Evolutionary conservation across 2,888 invertebrate genomes (phyloP).

Genomic region (Pardosa pseudoannulata): DNA sequence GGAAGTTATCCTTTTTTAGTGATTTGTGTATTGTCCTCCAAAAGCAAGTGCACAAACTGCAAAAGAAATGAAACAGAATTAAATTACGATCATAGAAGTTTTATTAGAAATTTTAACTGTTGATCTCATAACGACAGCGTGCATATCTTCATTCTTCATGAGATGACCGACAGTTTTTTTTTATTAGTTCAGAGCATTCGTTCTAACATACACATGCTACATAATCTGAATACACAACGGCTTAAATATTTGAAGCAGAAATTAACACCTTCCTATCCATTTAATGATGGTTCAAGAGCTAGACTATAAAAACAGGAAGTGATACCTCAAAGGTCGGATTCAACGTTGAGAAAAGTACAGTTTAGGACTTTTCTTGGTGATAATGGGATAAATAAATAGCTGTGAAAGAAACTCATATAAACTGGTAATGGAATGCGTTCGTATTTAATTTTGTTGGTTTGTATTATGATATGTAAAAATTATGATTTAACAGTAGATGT

Average conservation of each 20-base stretch:
- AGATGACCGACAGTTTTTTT: constrained; percentile 27
- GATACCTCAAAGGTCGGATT: constrained; percentile 48
- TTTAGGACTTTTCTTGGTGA: too few species aligned
- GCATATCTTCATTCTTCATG: constrained; percentile 35
- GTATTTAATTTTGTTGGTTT: too few species aligned
- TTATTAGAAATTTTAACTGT: constrained; percentile 70
- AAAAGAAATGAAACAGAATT: constrained; percentile 1
- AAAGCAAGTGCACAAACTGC: neutral
- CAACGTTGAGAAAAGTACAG: constrained; percentile 5
- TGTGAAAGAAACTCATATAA: too few species aligned
- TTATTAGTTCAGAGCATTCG: constrained; percentile 23
- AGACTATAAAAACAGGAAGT: constrained; percentile 48
- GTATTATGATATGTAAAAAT: too few species aligned
- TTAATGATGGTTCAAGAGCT: constrained; percentile 26
- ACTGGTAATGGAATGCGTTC: neutral
- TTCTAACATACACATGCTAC: constrained; percentile 29
- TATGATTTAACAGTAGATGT: too few species aligned
- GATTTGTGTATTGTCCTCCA: too few species aligned
- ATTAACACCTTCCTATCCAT: constrained; percentile 21
- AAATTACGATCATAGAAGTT: constrained; percentile 38
- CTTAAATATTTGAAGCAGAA: constrained; percentile 33
- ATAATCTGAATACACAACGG: constrained; percentile 31
- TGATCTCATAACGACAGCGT: constrained; percentile 67
- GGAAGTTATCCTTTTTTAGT: too few species aligned
- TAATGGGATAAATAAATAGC: too few species aligned